Conservation (phyloP, 1,140 invertebrate genomes). For the Ephestia elutella region DNA sequence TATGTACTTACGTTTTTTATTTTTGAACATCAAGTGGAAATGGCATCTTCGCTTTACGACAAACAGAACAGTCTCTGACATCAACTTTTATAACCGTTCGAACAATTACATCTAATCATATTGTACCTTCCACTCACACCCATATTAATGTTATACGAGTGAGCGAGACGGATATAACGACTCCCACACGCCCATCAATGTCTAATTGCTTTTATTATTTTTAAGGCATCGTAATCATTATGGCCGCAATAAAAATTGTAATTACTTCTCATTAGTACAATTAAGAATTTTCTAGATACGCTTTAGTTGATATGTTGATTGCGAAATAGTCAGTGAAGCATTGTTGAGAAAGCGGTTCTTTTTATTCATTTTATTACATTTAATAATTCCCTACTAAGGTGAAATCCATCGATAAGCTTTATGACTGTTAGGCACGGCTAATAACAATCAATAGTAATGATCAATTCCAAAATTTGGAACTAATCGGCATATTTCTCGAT, state of each 20-base stretch:
- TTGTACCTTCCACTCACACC: constrained; percentile 34
- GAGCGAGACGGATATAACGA: constrained; percentile 43
- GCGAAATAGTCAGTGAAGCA: constrained; percentile 45
- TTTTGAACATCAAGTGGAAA: constrained; percentile 45
- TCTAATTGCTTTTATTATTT: constrained; percentile 75
- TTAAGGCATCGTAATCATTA: constrained; percentile 74
- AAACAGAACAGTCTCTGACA: constrained; percentile 66
- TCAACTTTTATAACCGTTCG: constrained; percentile 72
- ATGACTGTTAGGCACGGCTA: constrained; percentile 57
- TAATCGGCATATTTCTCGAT: constrained; percentile 47
- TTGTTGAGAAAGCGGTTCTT: constrained; percentile 49
- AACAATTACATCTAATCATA: constrained; percentile 72
- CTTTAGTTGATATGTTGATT: constrained; percentile 66
- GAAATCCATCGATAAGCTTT: constrained; percentile 50
- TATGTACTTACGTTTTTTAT: constrained; percentile 17
- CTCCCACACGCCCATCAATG: constrained; percentile 66
- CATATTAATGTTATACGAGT: constrained; percentile 21
- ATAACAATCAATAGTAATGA: constrained; percentile 67
- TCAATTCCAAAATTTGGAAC: constrained; percentile 61
- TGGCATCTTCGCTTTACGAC: constrained; percentile 65
- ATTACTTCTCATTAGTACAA: constrained; percentile 74
- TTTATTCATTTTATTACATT: constrained; percentile 39
- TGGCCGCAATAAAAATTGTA: constrained; percentile 73
- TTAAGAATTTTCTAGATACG: constrained; percentile 73
- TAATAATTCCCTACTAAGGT: constrained; percentile 42